Evolutionary conservation across 1,140 invertebrate species (phyloP), one percentile per base, ranked within the genome.

Genomic region (Achatina immaculata): DNA sequence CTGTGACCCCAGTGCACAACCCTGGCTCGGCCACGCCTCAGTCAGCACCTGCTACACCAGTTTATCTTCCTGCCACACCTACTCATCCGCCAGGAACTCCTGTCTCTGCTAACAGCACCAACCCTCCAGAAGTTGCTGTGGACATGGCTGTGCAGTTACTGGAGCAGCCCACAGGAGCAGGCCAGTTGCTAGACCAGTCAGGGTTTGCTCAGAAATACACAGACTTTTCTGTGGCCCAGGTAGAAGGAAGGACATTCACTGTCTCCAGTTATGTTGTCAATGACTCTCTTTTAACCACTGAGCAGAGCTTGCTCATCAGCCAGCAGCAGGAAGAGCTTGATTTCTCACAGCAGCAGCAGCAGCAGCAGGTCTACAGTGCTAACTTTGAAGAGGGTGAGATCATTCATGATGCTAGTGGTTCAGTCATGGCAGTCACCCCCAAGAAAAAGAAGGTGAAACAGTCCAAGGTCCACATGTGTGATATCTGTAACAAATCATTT

Each of bases 401-500:
- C 16, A 76, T 76, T 40, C 74, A 76, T 19, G 74, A 65, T 43
- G 74, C 74, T 21, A 76, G 58, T 43, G 74, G 74, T 21, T 58
- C 74, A 42, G 58, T 76, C 40, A 76, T 76, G 71, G 71, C 71
- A 43, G 71, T 73, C 28, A 31, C 71, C 24, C 71, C 71, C 16
- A 73, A 51, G 58, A 68, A 78, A 40, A 68, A 68, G 14, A 78
- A 75, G n/a, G 34, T 24, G 38, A 73, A 80, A 48, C 62, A 36
- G 38, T 68, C 38, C 21, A 69, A 74, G 16, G 31, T 48, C 6
- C 72, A 79, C 65, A 78, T 51, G 42, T 82, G 81, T 73, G 69
- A 80, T 38, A 79, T 80, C 40, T 82, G 81, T 48, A 75, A 75
- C 72, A 80, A 73, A 31, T 31, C 51, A n/a, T 82, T 80, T 45